These are phyloP conservation scores for Pseudomyrmex dendroicus DNA, from an alignment of 1,140 invertebrate genomes.

Conservation along the genomic window DNA sequence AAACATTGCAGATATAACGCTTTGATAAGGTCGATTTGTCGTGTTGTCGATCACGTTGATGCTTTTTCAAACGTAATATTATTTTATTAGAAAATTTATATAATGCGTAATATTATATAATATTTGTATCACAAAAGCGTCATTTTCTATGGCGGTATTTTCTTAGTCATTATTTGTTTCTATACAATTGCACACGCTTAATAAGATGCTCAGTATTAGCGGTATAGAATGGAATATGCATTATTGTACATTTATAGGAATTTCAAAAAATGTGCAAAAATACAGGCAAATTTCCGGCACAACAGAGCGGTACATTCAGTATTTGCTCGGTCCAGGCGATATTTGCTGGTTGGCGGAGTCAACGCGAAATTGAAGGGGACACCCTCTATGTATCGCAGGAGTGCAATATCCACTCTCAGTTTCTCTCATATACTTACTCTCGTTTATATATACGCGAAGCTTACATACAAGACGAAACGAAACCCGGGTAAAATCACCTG, in stretches of 20 bases:
- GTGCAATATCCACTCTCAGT: conserved; percentile 68
- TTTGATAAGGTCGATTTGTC: too few species aligned
- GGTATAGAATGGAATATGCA: background rate
- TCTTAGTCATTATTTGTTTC: background rate
- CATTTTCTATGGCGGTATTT: background rate
- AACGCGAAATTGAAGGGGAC: conserved; percentile 72
- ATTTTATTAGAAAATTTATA: background rate
- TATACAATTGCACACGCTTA: background rate
- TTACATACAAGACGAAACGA: conserved; percentile 75
- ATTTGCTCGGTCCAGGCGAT: conserved; percentile 68
- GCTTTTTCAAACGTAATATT: background rate
- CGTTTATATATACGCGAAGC: conserved; percentile 68
- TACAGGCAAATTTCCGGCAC: conserved; percentile 61
- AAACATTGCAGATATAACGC: background rate
- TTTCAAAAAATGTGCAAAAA: conserved; percentile 45
- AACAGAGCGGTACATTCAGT: conserved; percentile 47
- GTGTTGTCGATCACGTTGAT: too few species aligned
- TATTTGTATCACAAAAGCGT: background rate
- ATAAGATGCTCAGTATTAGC: background rate
- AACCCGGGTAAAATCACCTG: conserved; percentile 79
- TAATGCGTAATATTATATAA: too few species aligned
- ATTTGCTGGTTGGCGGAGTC: conserved; percentile 66
- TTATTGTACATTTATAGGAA: background rate
- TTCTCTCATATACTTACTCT: conserved; percentile 57
- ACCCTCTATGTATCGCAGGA: conserved; percentile 65